Conservation (phyloP, 1,140 invertebrate genomes). For the Coptotermes formosanus region DNA sequence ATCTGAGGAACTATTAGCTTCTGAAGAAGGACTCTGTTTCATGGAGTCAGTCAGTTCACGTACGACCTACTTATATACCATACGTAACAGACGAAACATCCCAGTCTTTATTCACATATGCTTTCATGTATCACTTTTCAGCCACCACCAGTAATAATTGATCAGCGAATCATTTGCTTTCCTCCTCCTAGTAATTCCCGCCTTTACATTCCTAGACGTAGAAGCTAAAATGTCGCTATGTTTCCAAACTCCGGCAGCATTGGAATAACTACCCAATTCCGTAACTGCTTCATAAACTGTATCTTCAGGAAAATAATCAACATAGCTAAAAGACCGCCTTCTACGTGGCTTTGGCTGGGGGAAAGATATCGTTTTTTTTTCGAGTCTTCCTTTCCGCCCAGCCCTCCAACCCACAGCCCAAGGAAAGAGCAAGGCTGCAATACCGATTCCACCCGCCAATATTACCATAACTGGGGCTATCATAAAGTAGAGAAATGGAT, state of each 20-base stretch:
- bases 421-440: background rate
- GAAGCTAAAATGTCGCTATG: background rate
- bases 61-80: too few relatives aligned
- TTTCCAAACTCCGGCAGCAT: background rate
- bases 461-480: background rate
- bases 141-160: slow-evolving; percentile 3
- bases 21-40: too few relatives aligned
- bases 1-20: too few relatives aligned
- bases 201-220: background rate
- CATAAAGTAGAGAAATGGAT: background rate
- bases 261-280: background rate
- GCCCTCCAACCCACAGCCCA: background rate
- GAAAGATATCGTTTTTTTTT: background rate
- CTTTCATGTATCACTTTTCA: background rate
- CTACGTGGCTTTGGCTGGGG: background rate
- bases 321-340: background rate
- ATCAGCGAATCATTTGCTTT: background rate
- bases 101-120: background rate
- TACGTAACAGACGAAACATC: too few relatives aligned
- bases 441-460: background rate
- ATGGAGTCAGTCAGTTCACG: too few relatives aligned
- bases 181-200: background rate
- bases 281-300: background rate
- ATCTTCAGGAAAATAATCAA: background rate
- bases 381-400: background rate